Percentiles rank a stretch among this genome's conserved stretches.
Evolutionary conservation across 2,113 vertebrate genomes (phyloP).

Genomic region (Tricholaema leucomelas): DNA sequence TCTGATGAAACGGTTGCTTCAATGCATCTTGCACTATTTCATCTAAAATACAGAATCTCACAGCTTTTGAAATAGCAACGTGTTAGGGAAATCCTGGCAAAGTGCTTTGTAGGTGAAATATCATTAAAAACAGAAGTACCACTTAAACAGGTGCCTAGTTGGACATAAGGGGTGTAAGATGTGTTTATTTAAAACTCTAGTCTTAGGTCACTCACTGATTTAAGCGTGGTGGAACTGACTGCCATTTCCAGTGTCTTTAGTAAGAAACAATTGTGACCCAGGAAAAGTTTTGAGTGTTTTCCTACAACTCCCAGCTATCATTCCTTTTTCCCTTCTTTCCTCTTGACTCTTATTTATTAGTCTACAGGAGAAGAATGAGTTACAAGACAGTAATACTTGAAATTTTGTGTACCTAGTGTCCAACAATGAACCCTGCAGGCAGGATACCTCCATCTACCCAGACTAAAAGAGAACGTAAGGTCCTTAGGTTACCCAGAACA

Average conservation of each 20-base stretch:
- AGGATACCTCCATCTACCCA: background rate
- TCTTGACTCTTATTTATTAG: background rate
- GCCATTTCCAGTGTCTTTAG: background rate
- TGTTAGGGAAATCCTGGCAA: background rate
- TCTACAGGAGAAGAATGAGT: background rate
- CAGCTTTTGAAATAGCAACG: background rate
- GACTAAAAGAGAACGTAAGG: background rate
- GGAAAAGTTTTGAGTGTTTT: background rate
- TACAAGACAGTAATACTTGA: background rate
- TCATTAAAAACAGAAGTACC: background rate
- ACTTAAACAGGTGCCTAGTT: background rate
- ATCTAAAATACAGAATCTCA: background rate
- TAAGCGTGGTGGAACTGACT: rapidly evolving
- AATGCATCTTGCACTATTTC: background rate
- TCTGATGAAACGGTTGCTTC: background rate
- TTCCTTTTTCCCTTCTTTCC: background rate
- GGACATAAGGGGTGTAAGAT: background rate
- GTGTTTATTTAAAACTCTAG: background rate
- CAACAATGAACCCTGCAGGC: background rate
- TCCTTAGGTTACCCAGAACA: background rate
- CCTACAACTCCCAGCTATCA: background rate
- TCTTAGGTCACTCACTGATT: background rate
- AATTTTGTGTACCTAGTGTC: background rate
- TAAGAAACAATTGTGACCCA: background rate
- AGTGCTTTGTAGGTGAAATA: background rate